A percentile compares a stretch with the other conserved stretches of the same genome.
Conservation (phyloP, 2,113 vertebrate genomes). For the Corythornis madagascariensis region DNA sequence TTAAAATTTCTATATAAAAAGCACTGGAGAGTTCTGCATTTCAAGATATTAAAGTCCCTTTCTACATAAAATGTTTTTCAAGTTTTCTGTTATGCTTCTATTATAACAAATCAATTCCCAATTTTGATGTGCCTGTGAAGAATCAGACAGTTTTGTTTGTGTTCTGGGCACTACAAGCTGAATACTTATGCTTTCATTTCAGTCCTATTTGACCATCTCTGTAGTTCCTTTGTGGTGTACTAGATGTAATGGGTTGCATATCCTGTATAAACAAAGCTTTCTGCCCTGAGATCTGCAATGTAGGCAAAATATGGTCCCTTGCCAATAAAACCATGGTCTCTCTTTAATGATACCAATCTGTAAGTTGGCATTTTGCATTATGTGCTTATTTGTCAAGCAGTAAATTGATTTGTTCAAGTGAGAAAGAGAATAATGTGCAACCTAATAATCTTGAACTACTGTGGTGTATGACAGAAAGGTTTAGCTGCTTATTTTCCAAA, state of each 20-base stretch:
- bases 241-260: background rate
- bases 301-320: slow-evolving; percentile 1
- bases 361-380: slow-evolving; percentile 62
- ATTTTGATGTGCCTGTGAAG: background rate
- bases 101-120: slow-evolving; percentile 12
- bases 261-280: slow-evolving; percentile 45
- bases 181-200: background rate
- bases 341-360: slow-evolving; percentile 62
- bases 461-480: slow-evolving; percentile 1
- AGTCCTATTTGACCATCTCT: background rate
- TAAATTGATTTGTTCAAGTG: slow-evolving; percentile 65
- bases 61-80: background rate
- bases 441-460: background rate
- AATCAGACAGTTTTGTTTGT: background rate
- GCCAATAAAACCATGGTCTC: slow-evolving; percentile 33
- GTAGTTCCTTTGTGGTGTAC: background rate
- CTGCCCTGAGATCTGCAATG: background rate
- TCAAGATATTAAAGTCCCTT: background rate
- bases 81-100: background rate
- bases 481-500: slow-evolving; percentile 54
- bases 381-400: slow-evolving; percentile 67
- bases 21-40: background rate
- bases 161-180: background rate
- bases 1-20: background rate
- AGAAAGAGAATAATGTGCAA: slow-evolving; percentile 25